Percentiles rank a stretch among this genome's conserved stretches.
Conservation (phyloP, 2,888 invertebrate genomes). For the Tolmerus cingulatus region DNA sequence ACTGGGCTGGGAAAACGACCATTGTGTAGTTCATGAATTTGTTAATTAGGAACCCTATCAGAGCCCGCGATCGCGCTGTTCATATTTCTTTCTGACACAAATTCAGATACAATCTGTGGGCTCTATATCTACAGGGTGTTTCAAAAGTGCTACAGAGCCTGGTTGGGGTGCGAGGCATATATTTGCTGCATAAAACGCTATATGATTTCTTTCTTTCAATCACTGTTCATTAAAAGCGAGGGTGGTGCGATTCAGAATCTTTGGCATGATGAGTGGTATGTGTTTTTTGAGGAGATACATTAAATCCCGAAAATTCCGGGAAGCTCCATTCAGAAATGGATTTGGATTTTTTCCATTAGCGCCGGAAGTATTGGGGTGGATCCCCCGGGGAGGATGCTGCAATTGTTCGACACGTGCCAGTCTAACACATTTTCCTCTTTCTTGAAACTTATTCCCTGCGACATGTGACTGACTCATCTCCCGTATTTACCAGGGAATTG, state of each 20-base stretch:
- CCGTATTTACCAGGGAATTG: neutral
- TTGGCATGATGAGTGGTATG: neutral
- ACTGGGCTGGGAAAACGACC: neutral
- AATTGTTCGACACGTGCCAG: neutral
- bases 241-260: neutral
- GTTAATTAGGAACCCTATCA: conserved; percentile 25
- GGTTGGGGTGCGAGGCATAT: neutral
- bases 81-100: conserved; percentile 15
- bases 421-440: neutral
- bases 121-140: neutral
- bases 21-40: conserved; percentile 2
- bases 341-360: neutral
- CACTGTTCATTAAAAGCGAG: neutral
- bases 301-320: neutral
- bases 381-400: neutral
- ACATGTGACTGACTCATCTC: neutral
- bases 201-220: neutral
- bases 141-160: neutral
- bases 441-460: neutral
- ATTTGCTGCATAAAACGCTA: neutral
- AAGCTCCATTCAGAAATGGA: neutral
- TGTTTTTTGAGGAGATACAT: neutral
- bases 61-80: neutral
- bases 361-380: neutral
- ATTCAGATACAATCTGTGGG: neutral